Evolutionary conservation across 2,888 invertebrate genomes (phyloP).

Genomic region (Xanthia icteritia): DNA sequence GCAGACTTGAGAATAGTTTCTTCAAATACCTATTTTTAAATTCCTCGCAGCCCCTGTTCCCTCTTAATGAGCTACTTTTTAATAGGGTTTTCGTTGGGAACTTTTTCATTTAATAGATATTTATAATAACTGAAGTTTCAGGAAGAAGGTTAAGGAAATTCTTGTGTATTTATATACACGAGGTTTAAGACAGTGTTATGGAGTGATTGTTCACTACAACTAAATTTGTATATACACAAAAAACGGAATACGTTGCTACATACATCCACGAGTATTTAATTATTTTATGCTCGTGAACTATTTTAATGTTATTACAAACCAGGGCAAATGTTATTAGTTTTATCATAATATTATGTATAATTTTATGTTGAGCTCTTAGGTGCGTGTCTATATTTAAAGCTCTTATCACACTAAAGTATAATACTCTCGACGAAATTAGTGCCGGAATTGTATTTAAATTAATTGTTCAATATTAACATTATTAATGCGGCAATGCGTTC

Average conservation of each 20-base stretch:
- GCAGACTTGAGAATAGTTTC: no score
- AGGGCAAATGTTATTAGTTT: constrained; percentile 1
- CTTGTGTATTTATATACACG: constrained; percentile 30
- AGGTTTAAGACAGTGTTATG: background rate
- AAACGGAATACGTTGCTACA: no score
- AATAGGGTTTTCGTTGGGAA: background rate
- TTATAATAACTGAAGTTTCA: background rate
- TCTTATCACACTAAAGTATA: constrained; percentile 12
- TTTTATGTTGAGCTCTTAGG: background rate
- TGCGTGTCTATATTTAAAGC: background rate
- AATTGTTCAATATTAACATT: background rate
- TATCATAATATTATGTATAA: constrained; percentile 3
- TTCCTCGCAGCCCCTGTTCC: no score
- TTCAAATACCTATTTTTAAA: no score
- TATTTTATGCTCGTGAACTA: background rate
- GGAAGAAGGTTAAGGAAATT: background rate
- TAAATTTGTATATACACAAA: background rate
- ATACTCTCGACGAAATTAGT: background rate
- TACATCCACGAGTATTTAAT: background rate
- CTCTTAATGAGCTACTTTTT: background rate
- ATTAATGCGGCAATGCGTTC: background rate
- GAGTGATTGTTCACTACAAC: background rate
- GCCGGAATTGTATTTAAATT: background rate
- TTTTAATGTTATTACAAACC: background rate
- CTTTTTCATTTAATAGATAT: background rate